These are phyloP conservation scores for Hipposideros armiger DNA, from an alignment of 2,113 vertebrate species.

Conservation along the genomic window DNA sequence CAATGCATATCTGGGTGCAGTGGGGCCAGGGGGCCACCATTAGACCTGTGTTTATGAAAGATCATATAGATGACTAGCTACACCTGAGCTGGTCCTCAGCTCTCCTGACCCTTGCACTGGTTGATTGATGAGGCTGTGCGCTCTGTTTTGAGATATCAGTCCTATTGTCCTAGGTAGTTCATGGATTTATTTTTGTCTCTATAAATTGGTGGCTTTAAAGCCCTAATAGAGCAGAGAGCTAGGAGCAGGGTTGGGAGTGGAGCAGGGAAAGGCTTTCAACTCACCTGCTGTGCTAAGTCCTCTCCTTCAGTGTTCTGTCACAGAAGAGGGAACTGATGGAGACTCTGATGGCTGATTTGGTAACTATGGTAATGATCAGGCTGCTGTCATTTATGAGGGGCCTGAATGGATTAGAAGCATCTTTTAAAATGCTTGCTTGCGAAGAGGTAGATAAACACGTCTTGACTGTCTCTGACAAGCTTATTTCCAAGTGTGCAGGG, in stretches of 20 bases:
- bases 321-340: slow-evolving; percentile 25
- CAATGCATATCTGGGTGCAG: neutral
- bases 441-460: slow-evolving; percentile 51
- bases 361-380: slow-evolving; percentile 71
- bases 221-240: neutral
- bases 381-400: slow-evolving; percentile 46
- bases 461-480: slow-evolving; percentile 9
- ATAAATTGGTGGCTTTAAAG: neutral
- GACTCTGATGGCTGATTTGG: slow-evolving; percentile 2
- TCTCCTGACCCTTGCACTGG: neutral
- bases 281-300: neutral
- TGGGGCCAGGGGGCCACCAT: fast-evolving
- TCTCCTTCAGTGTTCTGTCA: neutral
- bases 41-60: slow-evolving; percentile 9
- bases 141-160: neutral
- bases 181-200: neutral
- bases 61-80: neutral
- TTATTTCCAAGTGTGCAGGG: slow-evolving; percentile 5
- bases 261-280: neutral
- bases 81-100: neutral
- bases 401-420: slow-evolving; percentile 63
- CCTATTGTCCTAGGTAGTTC: neutral
- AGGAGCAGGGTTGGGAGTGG: neutral
- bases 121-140: neutral
- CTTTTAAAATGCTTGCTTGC: slow-evolving; percentile 61